phyloP scores from a whole-genome alignment of 2,113 vertebrate species.

The Cyprinus carpio region DNA sequence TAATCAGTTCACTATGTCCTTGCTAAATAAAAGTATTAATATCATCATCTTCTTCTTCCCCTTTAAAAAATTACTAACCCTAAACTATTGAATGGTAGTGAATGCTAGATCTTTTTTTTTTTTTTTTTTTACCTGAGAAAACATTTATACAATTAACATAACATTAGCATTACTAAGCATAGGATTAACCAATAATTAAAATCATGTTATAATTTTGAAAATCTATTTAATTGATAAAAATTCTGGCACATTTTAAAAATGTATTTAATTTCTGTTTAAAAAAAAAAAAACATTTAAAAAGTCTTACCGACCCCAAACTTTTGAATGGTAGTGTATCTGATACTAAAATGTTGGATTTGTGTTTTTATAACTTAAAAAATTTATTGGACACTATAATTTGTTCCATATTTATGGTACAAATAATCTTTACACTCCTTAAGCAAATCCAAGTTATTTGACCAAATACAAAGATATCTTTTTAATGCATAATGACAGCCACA shows the following conservation, averaged over 20 bases:
- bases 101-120: not conserved
- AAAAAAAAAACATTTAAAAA: no score
- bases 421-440: no score
- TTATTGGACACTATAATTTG: no score
- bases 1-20: not conserved
- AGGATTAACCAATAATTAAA: not conserved
- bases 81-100: not conserved
- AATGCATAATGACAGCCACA: not conserved
- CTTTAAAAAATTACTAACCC: no score
- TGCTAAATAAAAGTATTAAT: not conserved
- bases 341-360: not conserved
- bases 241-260: not conserved
- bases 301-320: no score
- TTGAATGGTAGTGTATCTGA: no score
- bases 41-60: no score
- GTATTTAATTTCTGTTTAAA: not conserved
- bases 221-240: not conserved
- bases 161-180: not conserved
- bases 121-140: no score
- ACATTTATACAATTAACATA: not conserved
- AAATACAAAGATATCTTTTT: not conserved
- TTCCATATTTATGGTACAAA: no score
- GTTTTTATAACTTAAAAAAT: not conserved
- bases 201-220: not conserved
- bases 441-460: no score